Evolutionary conservation across 2,888 invertebrate species (phyloP).

Genomic region (Sinelater perroti): DNA sequence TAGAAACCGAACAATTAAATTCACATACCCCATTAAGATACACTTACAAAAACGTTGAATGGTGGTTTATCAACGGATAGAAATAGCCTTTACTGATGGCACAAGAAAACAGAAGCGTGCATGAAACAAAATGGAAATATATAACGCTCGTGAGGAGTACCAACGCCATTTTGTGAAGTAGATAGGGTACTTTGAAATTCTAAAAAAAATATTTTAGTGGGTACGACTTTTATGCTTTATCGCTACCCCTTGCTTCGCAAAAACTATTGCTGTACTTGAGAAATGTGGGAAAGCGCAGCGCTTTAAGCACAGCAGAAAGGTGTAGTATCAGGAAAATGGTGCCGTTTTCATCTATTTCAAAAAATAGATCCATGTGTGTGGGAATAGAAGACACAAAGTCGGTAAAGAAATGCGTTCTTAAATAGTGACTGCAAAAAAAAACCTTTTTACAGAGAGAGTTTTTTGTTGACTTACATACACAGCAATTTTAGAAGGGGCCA

Average conservation of each 20-base stretch:
- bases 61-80: no score
- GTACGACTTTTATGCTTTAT: no score
- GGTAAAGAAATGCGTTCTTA: slow-evolving; percentile 51
- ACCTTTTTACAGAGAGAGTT: not conserved
- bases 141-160: slow-evolving; percentile 31
- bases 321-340: slow-evolving; percentile 26
- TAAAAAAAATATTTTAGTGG: slow-evolving; percentile 8
- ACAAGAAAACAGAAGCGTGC: slow-evolving; percentile 33
- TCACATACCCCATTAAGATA: no score
- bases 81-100: slow-evolving; percentile 6
- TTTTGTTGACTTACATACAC: slow-evolving; percentile 25
- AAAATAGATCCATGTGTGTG: slow-evolving; percentile 35
- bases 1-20: slow-evolving; percentile 1
- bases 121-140: slow-evolving; percentile 40
- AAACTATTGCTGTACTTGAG: slow-evolving; percentile 34
- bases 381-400: slow-evolving; percentile 54
- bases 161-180: slow-evolving; percentile 28
- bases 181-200: slow-evolving; percentile 34
- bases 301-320: slow-evolving; percentile 33
- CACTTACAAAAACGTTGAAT: no score
- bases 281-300: slow-evolving; percentile 41
- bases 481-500: slow-evolving; percentile 46
- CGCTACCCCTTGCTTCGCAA: slow-evolving; percentile 31
- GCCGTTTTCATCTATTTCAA: not conserved
- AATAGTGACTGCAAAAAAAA: slow-evolving; percentile 51